These are phyloP conservation scores for Melanogrammus aeglefinus DNA, from an alignment of 2,797 vertebrate species.

Conservation along the genomic window DNA sequence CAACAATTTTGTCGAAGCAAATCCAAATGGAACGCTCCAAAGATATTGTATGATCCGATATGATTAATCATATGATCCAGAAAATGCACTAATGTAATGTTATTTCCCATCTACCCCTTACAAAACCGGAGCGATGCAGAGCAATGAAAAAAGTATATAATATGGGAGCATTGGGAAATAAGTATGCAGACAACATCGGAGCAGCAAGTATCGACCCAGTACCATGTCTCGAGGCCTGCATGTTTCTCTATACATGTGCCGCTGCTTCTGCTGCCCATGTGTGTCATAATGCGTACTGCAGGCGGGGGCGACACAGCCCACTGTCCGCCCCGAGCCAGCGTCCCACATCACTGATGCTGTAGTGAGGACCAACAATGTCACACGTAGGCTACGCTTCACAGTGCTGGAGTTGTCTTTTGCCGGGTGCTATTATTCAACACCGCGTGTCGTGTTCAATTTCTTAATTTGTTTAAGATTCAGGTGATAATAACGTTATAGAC, in stretches of 20 bases:
- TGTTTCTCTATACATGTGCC: constrained; percentile 28
- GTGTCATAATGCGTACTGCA: constrained; percentile 43
- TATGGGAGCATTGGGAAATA: background rate
- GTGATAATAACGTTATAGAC: background rate
- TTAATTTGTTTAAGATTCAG: background rate
- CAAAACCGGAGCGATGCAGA: constrained; percentile 17
- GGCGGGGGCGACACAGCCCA: constrained; percentile 27
- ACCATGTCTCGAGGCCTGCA: constrained; percentile 12
- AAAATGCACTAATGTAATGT: background rate
- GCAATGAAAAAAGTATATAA: constrained; percentile 30
- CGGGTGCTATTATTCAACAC: background rate
- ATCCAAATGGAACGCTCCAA: background rate
- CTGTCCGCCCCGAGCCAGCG: constrained; percentile 28
- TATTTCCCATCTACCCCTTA: constrained; percentile 31
- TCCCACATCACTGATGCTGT: constrained; percentile 38
- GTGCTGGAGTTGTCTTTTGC: background rate
- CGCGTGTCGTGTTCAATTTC: background rate
- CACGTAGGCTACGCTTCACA: background rate
- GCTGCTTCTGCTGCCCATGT: background rate
- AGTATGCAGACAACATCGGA: background rate
- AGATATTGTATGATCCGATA: background rate
- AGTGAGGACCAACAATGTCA: constrained; percentile 2
- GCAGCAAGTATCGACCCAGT: background rate
- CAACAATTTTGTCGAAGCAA: background rate
- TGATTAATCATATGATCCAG: background rate